Evolutionary conservation across 2,888 invertebrate genomes (phyloP).

Genomic region (Conomelus anceps): DNA sequence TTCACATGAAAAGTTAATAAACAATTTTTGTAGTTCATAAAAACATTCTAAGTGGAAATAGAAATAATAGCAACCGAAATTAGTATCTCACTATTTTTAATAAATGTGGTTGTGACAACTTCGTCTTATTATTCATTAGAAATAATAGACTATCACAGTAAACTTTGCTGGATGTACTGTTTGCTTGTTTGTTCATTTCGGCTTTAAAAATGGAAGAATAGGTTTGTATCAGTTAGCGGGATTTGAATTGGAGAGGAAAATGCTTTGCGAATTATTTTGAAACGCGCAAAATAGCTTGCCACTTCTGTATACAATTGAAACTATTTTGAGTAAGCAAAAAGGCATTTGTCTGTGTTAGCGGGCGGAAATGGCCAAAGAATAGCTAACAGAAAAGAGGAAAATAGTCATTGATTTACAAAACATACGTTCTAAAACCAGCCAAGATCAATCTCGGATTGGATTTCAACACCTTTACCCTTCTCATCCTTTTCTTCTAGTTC

Average conservation of each 20-base stretch:
- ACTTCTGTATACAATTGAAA: not conserved
- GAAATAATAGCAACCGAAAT: too few relatives aligned
- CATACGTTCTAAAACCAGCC: not conserved
- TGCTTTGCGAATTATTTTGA: not conserved
- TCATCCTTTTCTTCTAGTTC: too few relatives aligned
- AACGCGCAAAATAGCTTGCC: not conserved
- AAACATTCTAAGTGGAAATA: too few relatives aligned
- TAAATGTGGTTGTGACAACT: too few relatives aligned
- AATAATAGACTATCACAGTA: too few relatives aligned
- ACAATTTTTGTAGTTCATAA: too few relatives aligned
- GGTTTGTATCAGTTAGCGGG: not conserved
- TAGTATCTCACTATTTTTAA: too few relatives aligned
- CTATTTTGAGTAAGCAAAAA: not conserved
- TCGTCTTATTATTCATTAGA: too few relatives aligned
- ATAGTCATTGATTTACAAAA: not conserved
- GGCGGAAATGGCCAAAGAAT: not conserved
- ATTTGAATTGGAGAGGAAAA: not conserved
- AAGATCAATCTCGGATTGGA: not conserved
- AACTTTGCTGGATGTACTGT: too few relatives aligned
- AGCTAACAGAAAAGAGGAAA: not conserved
- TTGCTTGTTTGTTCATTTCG: too few relatives aligned
- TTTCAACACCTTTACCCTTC: too few relatives aligned
- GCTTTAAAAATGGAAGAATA: not conserved
- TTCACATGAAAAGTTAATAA: too few relatives aligned
- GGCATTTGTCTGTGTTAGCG: not conserved